phyloP scores from a whole-genome alignment of 2,113 vertebrate genomes.

The Heptranchias perlo region DNA sequence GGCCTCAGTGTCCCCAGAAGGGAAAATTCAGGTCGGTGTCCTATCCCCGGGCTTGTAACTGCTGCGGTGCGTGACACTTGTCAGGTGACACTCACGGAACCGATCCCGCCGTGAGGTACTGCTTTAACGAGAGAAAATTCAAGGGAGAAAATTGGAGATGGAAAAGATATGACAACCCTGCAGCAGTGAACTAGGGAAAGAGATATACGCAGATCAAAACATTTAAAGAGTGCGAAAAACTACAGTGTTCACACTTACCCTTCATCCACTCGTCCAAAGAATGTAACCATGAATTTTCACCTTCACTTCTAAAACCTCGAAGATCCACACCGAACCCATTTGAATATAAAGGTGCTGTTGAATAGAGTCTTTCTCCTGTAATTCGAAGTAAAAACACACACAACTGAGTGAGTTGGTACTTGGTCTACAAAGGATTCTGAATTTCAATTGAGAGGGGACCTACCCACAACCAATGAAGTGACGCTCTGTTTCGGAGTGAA shows the following conservation, averaged over 20 bases:
- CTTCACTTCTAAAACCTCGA: not conserved
- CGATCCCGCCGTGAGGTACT: not conserved
- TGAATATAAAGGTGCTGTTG: not conserved
- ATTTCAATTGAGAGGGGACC: not conserved
- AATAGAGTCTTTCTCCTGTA: not conserved
- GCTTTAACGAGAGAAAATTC: too few species aligned
- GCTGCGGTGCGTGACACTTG: too few species aligned
- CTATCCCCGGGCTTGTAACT: not conserved
- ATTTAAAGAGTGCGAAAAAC: not conserved
- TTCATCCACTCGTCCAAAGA: not conserved
- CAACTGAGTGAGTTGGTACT: not conserved
- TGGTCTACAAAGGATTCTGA: too few species aligned
- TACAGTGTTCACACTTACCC: not conserved
- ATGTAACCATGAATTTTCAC: not conserved
- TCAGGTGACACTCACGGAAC: not conserved
- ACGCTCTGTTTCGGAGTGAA: not conserved
- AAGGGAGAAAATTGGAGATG: not conserved
- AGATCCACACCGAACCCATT: not conserved
- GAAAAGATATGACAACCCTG: not conserved
- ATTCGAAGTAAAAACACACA: not conserved
- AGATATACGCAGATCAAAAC: too few species aligned
- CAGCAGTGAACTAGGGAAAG: not conserved
- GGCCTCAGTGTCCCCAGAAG: not conserved
- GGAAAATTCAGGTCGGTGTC: not conserved
- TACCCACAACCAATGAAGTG: slow-evolving; percentile 2